Conservation (phyloP, 2,888 invertebrate species). For the Scaptomyza parva region DNA sequence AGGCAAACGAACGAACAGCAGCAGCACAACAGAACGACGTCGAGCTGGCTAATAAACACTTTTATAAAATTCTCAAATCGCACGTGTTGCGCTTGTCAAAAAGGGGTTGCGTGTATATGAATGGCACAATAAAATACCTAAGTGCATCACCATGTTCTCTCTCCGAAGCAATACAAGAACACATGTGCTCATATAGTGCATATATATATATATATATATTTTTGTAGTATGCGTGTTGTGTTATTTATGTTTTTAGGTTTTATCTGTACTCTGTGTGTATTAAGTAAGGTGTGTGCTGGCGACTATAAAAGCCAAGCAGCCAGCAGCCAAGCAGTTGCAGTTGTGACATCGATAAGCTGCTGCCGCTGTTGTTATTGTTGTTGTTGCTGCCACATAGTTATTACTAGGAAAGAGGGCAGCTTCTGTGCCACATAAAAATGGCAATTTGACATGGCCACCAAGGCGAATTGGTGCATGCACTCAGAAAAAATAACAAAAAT, state of each 20-base stretch:
- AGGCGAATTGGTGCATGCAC: slow-evolving; percentile 4
- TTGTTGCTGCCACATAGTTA: slow-evolving; percentile 13
- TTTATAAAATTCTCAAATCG: slow-evolving; percentile 76
- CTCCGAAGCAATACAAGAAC: slow-evolving; percentile 34
- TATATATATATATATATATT: slow-evolving; percentile 1
- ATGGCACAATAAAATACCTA: slow-evolving; percentile 68
- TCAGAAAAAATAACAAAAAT: background rate
- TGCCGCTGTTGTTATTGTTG: slow-evolving; percentile 17
- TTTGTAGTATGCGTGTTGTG: slow-evolving; percentile 1
- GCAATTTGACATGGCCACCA: slow-evolving; percentile 59
- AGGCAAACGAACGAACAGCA: too few relatives aligned
- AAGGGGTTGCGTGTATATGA: slow-evolving; percentile 51
- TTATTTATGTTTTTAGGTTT: slow-evolving; percentile 36
- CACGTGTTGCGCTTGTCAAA: slow-evolving; percentile 73
- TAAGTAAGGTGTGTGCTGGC: slow-evolving; percentile 62
- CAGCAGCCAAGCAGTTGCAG: slow-evolving; percentile 23
- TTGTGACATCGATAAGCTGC: slow-evolving; percentile 60
- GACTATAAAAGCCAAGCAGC: slow-evolving; percentile 38
- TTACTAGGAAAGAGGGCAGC: slow-evolving; percentile 27
- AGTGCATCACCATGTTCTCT: slow-evolving; percentile 72
- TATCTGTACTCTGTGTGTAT: slow-evolving; percentile 40
- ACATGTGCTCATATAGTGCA: slow-evolving; percentile 14
- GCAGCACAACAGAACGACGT: slow-evolving; percentile 36
- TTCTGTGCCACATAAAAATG: slow-evolving; percentile 59
- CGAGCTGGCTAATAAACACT: slow-evolving; percentile 71